Evolutionary conservation across 2,888 invertebrate species (phyloP).

Genomic region (Zonitis immaculata): DNA sequence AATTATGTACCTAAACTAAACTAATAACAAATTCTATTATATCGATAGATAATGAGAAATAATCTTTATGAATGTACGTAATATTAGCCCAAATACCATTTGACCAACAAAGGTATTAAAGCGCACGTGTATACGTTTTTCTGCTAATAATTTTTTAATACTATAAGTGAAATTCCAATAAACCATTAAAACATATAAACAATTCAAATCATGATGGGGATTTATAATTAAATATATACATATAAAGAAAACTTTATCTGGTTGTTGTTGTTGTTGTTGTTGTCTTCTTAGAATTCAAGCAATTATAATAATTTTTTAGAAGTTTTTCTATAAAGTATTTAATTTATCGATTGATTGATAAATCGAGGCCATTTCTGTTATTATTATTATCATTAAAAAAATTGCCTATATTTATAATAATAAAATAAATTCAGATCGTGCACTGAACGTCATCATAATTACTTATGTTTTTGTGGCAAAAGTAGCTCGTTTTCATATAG

Average conservation of each 20-base stretch:
- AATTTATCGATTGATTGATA: background rate
- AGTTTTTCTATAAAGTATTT: no score
- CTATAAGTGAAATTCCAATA: conserved; percentile 7
- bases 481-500: conserved; percentile 2
- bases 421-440: background rate
- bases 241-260: conserved; percentile 35
- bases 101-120: background rate
- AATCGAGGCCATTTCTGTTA: background rate
- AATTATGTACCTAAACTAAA: conserved; percentile 15
- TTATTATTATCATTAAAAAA: background rate
- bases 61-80: background rate
- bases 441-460: background rate
- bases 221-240: conserved; percentile 41
- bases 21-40: conserved; percentile 15
- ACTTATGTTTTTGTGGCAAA: background rate
- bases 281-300: conserved; percentile 23
- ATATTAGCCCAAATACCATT: conserved; percentile 1
- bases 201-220: conserved; percentile 37
- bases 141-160: background rate
- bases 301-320: no score
- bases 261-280: no score
- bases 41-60: no score
- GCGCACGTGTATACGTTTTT: background rate
- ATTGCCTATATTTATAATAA: background rate
- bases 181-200: conserved; percentile 22